Base-by-base conservation (phyloP, 2,888 invertebrate genomes). In the Phalera bucephala region DNA sequence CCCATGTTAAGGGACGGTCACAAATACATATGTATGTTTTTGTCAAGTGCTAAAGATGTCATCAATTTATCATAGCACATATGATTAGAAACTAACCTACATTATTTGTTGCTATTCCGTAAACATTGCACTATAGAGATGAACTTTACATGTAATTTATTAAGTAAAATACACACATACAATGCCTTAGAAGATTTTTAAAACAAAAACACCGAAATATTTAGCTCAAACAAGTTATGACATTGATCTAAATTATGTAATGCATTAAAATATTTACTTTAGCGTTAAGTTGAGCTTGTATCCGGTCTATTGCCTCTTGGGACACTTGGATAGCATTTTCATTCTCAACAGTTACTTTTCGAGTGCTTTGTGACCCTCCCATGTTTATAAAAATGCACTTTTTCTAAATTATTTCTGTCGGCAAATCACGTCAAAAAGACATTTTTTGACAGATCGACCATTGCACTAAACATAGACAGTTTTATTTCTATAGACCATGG, bases 361-460 rank as follows among this genome's bases (percentile, higher is more conserved):
- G 70, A 48, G 91, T 88, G 70, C 92, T 92, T 67, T 91, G 83
- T 45, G 87, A 84, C 59, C 86, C 90, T 72, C 92, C 92, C 92
- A 92, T 92, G 57, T 73, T 86, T 72, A 61, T 63, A 72, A 79
- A 81, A 78, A 58, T 66, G 45, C 52, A 56, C 52, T 62, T 19
- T 17, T 62, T 69, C 64, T 58, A 64, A 73, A 70, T 73, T 75
- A 68, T 66, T 74, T 61, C 72, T 70, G 66, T 84, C 79, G 78
- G 80, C 74, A 73, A 81, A 75, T 73, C 68, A 70, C 68, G 73
- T 87, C 84, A 87, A 73, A 83, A 79, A 74, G 67, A 70, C 86
- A 87, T 84, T 70, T 82, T 80, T 62, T 65, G 68, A 68, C 72
- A 70, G 45, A 32, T 56, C 27, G 35, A 38, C 50, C 51, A 52